Conservation (phyloP, 2,888 invertebrate species). For the Xiphydria camelus region DNA sequence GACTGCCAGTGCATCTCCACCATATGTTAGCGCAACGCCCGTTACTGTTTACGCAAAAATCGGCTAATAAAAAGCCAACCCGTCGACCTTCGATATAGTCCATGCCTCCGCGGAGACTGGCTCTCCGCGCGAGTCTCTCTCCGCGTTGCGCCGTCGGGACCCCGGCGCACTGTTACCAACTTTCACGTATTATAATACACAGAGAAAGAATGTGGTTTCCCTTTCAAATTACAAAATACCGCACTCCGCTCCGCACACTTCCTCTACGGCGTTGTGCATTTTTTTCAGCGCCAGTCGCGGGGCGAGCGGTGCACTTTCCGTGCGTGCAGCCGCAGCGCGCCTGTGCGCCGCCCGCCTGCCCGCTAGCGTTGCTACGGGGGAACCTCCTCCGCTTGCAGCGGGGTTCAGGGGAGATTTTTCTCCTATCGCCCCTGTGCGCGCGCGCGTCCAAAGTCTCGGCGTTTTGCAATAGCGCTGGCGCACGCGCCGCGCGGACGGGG, state of each 20-base stretch:
- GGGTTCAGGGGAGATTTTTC: too few species aligned
- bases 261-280: conserved; percentile 28
- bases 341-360: too few species aligned
- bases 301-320: not conserved
- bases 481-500: too few species aligned
- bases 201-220: conserved; percentile 56
- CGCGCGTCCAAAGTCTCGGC: too few species aligned
- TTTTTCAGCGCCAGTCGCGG: not conserved
- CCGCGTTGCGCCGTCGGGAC: too few species aligned
- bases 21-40: conserved; percentile 37
- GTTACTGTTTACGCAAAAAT: conserved; percentile 44
- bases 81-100: conserved; percentile 52
- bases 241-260: conserved; percentile 30
- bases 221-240: conserved; percentile 57
- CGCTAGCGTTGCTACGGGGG: too few species aligned
- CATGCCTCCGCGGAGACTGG: conserved; percentile 19
- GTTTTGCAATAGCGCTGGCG: too few species aligned
- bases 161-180: conserved; percentile 46
- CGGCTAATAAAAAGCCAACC: conserved; percentile 43
- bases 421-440: too few species aligned
- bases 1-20: conserved; percentile 26
- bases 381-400: too few species aligned
- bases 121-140: not conserved
- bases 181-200: conserved; percentile 57
- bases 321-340: not conserved